phyloP scores from a whole-genome alignment of 1,140 invertebrate species.

The Philopotamus ludificatus region DNA sequence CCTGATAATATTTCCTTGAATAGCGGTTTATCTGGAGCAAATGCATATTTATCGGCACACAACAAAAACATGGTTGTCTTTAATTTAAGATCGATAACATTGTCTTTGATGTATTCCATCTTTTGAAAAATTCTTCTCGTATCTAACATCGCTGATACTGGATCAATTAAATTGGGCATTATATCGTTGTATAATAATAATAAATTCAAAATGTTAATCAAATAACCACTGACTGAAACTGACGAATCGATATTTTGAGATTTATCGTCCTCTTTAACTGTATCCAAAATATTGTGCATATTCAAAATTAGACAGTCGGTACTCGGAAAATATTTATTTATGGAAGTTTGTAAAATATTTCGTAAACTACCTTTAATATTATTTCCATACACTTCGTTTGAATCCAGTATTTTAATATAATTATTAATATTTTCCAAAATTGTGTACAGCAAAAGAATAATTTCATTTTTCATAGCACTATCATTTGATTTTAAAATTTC shows the following conservation, averaged over 20 bases:
- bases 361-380: conserved; percentile 47
- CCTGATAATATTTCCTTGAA: conserved; percentile 61
- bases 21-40: conserved; percentile 58
- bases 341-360: conserved; percentile 51
- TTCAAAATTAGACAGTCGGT: conserved; percentile 53
- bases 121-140: conserved; percentile 53
- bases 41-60: conserved; percentile 56
- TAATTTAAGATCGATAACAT: conserved; percentile 58
- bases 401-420: conserved; percentile 49
- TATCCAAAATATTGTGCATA: conserved; percentile 55
- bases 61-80: conserved; percentile 67
- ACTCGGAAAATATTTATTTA: conserved; percentile 56
- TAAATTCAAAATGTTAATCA: conserved; percentile 57
- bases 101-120: conserved; percentile 45
- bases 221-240: conserved; percentile 49
- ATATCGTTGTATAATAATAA: conserved; percentile 57
- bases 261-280: conserved; percentile 44
- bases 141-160: conserved; percentile 50
- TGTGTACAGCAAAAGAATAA: conserved; percentile 52
- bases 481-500: conserved; percentile 49
- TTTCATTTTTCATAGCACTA: conserved; percentile 50
- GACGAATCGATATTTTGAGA: conserved; percentile 41
- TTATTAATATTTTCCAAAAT: conserved; percentile 52
- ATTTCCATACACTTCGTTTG: conserved; percentile 43
- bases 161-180: conserved; percentile 57